Evolutionary conservation across 1,140 invertebrate species (phyloP).

Genomic region (Bombus huntii): DNA sequence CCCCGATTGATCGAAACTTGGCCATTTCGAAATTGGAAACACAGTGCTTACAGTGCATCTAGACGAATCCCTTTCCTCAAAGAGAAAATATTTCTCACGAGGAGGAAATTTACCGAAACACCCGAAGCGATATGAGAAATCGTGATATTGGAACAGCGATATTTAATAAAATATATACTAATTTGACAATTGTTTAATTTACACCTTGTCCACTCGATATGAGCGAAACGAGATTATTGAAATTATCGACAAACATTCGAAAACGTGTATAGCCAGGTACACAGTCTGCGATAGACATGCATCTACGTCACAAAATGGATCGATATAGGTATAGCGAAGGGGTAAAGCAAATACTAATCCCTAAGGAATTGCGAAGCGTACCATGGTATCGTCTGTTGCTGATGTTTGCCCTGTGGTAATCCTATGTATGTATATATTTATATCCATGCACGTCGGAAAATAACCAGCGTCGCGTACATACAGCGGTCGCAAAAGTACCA

Average conservation of each 20-base stretch:
- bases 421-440: conserved; percentile 57
- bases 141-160: background rate
- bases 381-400: conserved; percentile 57
- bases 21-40: conserved; percentile 23
- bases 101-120: background rate
- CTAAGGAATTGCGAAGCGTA: conserved; percentile 51
- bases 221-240: conserved; percentile 28
- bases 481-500: background rate
- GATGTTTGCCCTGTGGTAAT: conserved; percentile 63
- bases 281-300: background rate
- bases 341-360: conserved; percentile 66
- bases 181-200: conserved; percentile 15
- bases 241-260: conserved; percentile 25
- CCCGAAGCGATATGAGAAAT: background rate
- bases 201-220: background rate
- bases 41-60: background rate
- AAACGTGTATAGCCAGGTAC: background rate
- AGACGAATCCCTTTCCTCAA: no score
- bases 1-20: conserved; percentile 8
- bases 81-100: no score
- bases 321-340: conserved; percentile 41
- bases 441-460: conserved; percentile 5
- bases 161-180: background rate
- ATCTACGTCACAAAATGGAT: conserved; percentile 34
- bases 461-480: background rate